Evolutionary conservation across 1,140 invertebrate genomes (phyloP).

Genomic region (Hyphantria cunea): DNA sequence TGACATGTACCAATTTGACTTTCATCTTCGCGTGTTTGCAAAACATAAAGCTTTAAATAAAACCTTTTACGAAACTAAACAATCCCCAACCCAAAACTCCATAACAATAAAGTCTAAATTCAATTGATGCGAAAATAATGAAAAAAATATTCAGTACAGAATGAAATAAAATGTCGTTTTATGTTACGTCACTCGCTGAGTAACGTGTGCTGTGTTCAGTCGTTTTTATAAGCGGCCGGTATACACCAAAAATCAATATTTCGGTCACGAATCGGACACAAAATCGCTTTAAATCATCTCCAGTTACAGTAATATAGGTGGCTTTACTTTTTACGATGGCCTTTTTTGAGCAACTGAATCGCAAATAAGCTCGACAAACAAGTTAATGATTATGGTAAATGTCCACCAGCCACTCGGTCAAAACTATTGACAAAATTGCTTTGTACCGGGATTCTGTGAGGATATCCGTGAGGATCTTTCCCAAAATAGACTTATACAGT

Average conservation of each 20-base stretch:
- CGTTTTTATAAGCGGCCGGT: constrained; percentile 12
- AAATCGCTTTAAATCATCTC: constrained; percentile 26
- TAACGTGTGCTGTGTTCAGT: background rate
- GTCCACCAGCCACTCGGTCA: no score
- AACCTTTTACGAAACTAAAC: constrained; percentile 1
- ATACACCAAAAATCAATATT: constrained; percentile 50
- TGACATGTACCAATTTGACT: constrained; percentile 18
- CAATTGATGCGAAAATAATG: constrained; percentile 6
- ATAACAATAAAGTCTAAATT: constrained; percentile 9
- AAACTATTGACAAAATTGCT: no score
- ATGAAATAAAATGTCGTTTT: constrained; percentile 19
- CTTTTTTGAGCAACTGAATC: background rate
- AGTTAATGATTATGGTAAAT: no score
- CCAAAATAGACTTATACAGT: no score
- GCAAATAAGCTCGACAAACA: background rate
- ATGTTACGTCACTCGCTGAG: constrained; percentile 8
- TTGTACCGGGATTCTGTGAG: no score
- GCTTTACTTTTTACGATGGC: background rate
- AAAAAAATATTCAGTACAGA: constrained; percentile 4
- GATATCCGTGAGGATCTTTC: no score
- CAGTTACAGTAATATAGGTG: constrained; percentile 26
- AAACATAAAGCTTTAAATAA: constrained; percentile 21
- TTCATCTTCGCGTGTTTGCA: constrained; percentile 21
- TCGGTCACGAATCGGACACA: constrained; percentile 45
- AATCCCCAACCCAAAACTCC: background rate